These are phyloP conservation scores for Rhinopithecus roxellana DNA, from an alignment of 2,113 vertebrate genomes.

Conservation along the genomic window DNA sequence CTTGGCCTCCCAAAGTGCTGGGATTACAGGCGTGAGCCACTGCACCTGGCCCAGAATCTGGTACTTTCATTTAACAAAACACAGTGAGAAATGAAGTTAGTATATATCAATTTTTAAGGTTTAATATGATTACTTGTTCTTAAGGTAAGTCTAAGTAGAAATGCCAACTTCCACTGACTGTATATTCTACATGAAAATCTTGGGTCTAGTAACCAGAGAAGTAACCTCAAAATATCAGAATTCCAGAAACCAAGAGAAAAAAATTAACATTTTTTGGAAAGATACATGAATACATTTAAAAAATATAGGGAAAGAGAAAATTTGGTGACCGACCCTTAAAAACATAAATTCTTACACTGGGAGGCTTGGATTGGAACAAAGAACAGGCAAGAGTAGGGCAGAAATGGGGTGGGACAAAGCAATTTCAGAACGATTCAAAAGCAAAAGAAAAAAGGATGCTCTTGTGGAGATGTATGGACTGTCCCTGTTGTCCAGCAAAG, in stretches of 20 bases:
- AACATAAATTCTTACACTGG: not conserved
- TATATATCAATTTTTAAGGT: not conserved
- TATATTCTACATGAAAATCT: not conserved
- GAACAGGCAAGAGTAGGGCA: not conserved
- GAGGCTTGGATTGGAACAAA: not conserved
- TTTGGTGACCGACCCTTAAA: not conserved
- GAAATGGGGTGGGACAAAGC: not conserved
- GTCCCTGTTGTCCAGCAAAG: not conserved
- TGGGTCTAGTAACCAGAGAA: not conserved
- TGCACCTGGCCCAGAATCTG: not conserved
- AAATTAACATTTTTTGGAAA: not conserved
- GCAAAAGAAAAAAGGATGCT: not conserved
- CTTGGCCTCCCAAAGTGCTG: too few relatives aligned
- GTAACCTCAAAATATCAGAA: not conserved
- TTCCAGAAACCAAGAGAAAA: not conserved
- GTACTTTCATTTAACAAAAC: not conserved
- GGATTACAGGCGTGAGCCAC: too few relatives aligned
- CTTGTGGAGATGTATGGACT: not conserved
- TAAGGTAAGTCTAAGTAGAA: not conserved
- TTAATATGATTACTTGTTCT: not conserved
- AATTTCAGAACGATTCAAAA: not conserved
- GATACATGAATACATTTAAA: not conserved
- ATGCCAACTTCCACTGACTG: not conserved
- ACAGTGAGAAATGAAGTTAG: not conserved
- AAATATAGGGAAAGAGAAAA: not conserved